Base-by-base conservation (phyloP, 2,888 invertebrate species). In the Watsonalla binaria region DNA sequence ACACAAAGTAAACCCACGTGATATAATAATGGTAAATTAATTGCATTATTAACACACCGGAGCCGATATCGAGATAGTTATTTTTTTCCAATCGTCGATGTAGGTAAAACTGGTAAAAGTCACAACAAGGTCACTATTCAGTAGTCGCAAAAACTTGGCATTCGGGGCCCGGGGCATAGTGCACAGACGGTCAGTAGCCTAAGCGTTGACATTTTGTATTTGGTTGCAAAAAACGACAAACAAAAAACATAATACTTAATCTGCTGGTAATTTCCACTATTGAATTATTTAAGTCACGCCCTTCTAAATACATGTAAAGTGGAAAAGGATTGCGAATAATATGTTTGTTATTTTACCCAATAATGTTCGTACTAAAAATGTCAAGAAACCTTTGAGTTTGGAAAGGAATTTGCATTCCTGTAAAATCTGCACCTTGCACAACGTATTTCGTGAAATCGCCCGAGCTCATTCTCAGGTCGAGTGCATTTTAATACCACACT, bases 101-200 rank as follows among this genome's bases (percentile, higher is more conserved):
- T 75, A 71, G 70, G 72, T 72, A 74, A 42, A 37, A 8, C 37
- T 37, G 70, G 75, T 76, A 76, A 76, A 76, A 78, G 76, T 77
- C 76, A 63, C 47, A 9, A 53, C 74, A 80, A 80, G 80, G 80
- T 78, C 71, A 63, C 15, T 11, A 42, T 11, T 42, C 11, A 42
- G 9, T 34, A 53, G 58, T 54, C 54, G 60, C 72, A 75, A 78
- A 78, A 78, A 74, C 64, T 65, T 53, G 70, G 63, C 66, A 63
- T 62, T 65, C 66, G 65, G n/a, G 48, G 61, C 66, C 58, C 62
- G 54, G 47, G 51, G 54, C 68, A 64, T 57, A 65, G 67, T 61
- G 13, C 42, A 50, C 13, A 49, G 8, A 9, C 6, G 24, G 51
- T 13, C 69, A 70, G 76, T 66, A 71, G 51, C 53, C 48, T 52